Percentiles rank a stretch among this genome's conserved stretches.
Conservation (phyloP, 2,113 vertebrate genomes). For the Bothrops jararaca region DNA sequence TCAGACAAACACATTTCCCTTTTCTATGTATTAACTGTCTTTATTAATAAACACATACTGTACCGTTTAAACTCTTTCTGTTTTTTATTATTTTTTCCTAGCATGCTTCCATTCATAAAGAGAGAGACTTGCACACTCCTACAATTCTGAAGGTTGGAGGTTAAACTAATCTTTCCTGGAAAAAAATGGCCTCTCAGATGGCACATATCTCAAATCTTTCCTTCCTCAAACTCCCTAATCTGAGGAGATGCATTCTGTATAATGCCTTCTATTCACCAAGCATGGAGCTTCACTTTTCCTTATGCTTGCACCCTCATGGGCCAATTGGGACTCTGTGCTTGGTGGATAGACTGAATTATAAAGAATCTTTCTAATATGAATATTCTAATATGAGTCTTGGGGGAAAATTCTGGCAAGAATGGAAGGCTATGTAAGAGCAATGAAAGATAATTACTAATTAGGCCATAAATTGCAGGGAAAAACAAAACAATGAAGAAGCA, state of each 20-base stretch:
- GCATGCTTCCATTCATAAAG: background rate
- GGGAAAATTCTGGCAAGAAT: background rate
- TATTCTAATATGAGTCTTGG: background rate
- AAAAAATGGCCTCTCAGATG: background rate
- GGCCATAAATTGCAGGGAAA: background rate
- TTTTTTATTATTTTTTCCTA: background rate
- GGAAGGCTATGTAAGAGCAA: background rate
- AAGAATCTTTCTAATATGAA: background rate
- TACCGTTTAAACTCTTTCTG: background rate
- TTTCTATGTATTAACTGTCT: background rate
- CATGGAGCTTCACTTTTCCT: background rate
- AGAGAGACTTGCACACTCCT: background rate
- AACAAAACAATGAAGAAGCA: background rate
- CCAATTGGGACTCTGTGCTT: background rate
- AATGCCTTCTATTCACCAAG: background rate
- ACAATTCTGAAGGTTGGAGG: background rate
- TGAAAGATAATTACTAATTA: background rate
- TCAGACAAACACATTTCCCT: background rate
- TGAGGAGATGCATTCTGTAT: background rate
- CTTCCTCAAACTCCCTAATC: background rate
- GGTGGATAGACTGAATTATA: background rate
- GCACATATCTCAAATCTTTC: background rate
- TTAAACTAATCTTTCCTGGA: background rate
- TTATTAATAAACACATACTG: background rate
- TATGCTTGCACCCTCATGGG: background rate